Conservation (phyloP, 2,797 vertebrate genomes). For the Cynodonichthys magdalenae region DNA sequence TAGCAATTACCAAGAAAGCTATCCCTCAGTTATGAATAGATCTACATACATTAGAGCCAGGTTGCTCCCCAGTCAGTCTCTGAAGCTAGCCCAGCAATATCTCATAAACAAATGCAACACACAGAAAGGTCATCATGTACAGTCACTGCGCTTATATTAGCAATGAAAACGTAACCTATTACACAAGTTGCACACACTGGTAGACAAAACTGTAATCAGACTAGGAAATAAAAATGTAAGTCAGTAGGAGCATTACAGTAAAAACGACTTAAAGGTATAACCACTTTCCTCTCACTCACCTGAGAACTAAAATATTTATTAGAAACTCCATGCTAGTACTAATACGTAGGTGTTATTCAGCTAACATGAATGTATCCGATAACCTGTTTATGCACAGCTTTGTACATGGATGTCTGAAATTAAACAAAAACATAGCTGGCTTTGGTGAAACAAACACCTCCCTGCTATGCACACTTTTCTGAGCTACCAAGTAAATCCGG, state of each 20-base stretch:
- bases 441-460: conserved; percentile 54
- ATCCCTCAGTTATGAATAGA: conserved; percentile 79
- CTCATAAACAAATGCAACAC: conserved; percentile 50
- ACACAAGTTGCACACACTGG: conserved; percentile 25
- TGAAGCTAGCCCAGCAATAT: conserved; percentile 42
- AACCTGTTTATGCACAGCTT: conserved; percentile 39
- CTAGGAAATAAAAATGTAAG: not conserved
- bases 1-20: conserved; percentile 80
- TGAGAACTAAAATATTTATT: conserved; percentile 37
- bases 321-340: conserved; percentile 45
- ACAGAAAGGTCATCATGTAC: conserved; percentile 53
- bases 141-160: conserved; percentile 33
- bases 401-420: conserved; percentile 38
- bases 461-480: conserved; percentile 52
- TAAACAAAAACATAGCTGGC: conserved; percentile 45
- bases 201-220: conserved; percentile 16
- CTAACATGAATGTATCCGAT: conserved; percentile 49
- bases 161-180: conserved; percentile 40
- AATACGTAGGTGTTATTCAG: conserved; percentile 39
- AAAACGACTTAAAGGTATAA: not conserved
- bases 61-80: conserved; percentile 61
- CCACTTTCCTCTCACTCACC: conserved; percentile 12
- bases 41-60: conserved; percentile 79
- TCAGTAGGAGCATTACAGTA: not conserved
- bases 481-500: conserved; percentile 64